Evolutionary conservation across 1,140 invertebrate genomes (phyloP), one percentile per base, ranked within the genome.

Genomic region (Bombus confusus): DNA sequence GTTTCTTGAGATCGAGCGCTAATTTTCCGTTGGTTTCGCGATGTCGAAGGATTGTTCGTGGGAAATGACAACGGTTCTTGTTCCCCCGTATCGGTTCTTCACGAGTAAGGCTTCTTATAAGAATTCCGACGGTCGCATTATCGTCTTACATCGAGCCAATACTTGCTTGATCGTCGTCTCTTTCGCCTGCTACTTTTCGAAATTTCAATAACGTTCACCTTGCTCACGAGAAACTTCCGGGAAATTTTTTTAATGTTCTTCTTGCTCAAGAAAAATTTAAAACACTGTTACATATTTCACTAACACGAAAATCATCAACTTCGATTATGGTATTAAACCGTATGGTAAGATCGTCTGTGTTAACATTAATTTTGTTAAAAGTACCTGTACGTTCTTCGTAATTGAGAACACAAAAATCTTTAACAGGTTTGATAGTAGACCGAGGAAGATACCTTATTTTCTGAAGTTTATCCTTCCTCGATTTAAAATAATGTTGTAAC

Each of bases 101-200:
- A 9, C 69, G 41, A 39, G 73, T 92, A 91, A 39, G 94, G 94
- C 91, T 95, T 95, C 94, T 92, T 93, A 92, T 93, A 92, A 92
- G 92, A 94, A 95, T 95, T 94, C 92, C 88, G 87, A 88, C 86
- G 84, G 86, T 83, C 75, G 82, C 83, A 86, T 90, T 92, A 94
- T 94, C 94, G 80, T 83, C 86, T 95, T 95, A 94, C 94, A 89
- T 89, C 84, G 80, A 85, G 62, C 72, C 80, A 75, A 88, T 76
- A 73, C 80, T 71, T 75, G 59, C 52, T 18, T 43, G 73, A 87
- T 80, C 83, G 37, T 73, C 78, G 43, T 37, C 4, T 34, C 31
- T 5, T 18, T 15, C 18, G 0, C 41, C 1, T 15, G 25, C 28
- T n/a, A 18, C 37, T 31, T 43, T 15, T 25, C 15, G 13, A 59